A percentile compares a stretch with the other conserved stretches of the same genome.
Evolutionary conservation across 2,797 vertebrate species (phyloP).

Genomic region (Balearica regulorum): DNA sequence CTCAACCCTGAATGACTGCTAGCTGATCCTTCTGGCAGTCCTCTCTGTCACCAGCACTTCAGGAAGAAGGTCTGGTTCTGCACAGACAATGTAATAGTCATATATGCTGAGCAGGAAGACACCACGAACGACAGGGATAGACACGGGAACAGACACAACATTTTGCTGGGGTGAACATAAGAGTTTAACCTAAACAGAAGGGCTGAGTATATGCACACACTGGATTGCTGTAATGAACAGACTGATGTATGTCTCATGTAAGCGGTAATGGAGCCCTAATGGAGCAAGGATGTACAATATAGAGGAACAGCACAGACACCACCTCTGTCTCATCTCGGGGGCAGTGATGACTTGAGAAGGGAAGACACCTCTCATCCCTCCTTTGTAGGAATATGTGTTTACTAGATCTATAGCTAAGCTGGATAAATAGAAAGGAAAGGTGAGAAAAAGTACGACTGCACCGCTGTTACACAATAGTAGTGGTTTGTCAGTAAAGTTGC

Average conservation of each 20-base stretch:
- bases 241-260: not conserved
- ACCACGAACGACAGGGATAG: not conserved
- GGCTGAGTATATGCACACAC: not conserved
- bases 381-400: not conserved
- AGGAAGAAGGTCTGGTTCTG: not conserved
- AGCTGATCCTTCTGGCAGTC: not conserved
- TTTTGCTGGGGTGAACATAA: not conserved
- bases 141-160: not conserved
- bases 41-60: not conserved
- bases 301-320: not conserved
- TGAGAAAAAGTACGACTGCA: not conserved
- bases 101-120: not conserved
- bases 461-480: not conserved
- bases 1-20: not conserved
- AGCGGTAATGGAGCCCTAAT: not conserved
- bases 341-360: not conserved
- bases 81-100: not conserved
- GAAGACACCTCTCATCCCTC: not conserved
- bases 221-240: not conserved
- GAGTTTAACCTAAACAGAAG: not conserved
- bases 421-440: not conserved
- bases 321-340: not conserved
- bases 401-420: not conserved
- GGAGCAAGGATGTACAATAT: not conserved
- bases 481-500: not conserved